phyloP scores from a whole-genome alignment of 2,113 vertebrate genomes.

The Oenanthe melanoleuca region DNA sequence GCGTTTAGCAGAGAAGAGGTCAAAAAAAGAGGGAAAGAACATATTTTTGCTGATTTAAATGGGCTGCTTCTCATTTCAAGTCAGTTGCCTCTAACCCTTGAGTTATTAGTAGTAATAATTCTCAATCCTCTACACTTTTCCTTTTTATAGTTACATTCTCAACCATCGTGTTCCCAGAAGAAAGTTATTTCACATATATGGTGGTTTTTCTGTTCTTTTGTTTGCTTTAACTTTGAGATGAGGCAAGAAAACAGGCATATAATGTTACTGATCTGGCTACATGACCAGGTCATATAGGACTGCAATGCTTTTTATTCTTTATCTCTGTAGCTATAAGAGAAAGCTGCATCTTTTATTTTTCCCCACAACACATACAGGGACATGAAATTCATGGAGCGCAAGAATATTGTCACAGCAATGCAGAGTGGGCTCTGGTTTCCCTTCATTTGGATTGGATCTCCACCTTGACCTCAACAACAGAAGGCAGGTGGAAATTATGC shows the following conservation, averaged over 20 bases:
- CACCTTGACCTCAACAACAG: not conserved
- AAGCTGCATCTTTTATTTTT: not conserved
- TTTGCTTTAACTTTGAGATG: not conserved
- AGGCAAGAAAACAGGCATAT: not conserved
- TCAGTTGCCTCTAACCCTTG: not conserved
- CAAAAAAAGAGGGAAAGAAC: not conserved
- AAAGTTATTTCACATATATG: not conserved
- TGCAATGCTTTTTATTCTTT: not conserved
- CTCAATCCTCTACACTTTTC: not conserved
- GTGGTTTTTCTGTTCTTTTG: not conserved
- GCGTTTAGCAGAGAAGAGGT: not conserved
- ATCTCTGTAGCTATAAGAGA: not conserved
- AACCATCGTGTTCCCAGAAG: not conserved
- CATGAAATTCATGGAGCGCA: not conserved
- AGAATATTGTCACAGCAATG: not conserved
- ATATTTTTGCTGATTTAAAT: not conserved
- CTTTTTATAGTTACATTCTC: not conserved
- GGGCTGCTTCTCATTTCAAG: not conserved
- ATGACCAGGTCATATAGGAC: not conserved
- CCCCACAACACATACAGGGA: not conserved
- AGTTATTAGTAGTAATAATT: not conserved
- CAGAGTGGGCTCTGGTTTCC: not conserved
- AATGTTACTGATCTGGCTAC: not conserved
- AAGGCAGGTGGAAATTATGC: not conserved
- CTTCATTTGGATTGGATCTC: not conserved